phyloP scores from a whole-genome alignment of 2,113 vertebrate species.

The Lycocorax pyrrhopterus region DNA sequence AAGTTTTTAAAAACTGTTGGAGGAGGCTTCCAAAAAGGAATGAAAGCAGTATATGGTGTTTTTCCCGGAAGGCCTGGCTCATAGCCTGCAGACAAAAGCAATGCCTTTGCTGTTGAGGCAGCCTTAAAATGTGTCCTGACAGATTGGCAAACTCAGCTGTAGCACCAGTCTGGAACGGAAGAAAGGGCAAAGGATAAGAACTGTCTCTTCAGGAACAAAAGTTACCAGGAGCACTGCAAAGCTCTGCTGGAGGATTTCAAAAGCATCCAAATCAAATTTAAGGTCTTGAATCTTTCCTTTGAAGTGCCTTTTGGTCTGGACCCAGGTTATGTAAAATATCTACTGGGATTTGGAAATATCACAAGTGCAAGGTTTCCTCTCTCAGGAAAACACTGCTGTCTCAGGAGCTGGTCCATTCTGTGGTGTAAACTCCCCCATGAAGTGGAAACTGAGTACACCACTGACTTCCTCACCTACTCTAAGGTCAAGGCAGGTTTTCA shows the following conservation, averaged over 20 bases:
- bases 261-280: not conserved
- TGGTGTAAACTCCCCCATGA: not conserved
- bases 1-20: not conserved
- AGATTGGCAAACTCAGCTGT: not conserved
- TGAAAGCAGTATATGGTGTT: not conserved
- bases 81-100: not conserved
- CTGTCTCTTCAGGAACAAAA: not conserved
- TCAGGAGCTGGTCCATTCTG: not conserved
- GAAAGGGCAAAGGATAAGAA: not conserved
- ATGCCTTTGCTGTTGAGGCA: not conserved
- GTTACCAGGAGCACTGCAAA: not conserved
- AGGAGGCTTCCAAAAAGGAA: not conserved
- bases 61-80: not conserved
- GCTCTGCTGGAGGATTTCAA: not conserved
- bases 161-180: not conserved
- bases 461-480: not conserved
- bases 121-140: not conserved
- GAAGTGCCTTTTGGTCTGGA: not conserved
- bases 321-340: not conserved
- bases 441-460: not conserved
- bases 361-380: not conserved
- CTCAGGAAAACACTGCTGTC: not conserved
- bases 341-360: not conserved
- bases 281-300: not conserved
- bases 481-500: not conserved